These are phyloP conservation scores for Tolypeutes matacus DNA, from an alignment of 2,797 vertebrate genomes.

Conservation along the genomic window DNA sequence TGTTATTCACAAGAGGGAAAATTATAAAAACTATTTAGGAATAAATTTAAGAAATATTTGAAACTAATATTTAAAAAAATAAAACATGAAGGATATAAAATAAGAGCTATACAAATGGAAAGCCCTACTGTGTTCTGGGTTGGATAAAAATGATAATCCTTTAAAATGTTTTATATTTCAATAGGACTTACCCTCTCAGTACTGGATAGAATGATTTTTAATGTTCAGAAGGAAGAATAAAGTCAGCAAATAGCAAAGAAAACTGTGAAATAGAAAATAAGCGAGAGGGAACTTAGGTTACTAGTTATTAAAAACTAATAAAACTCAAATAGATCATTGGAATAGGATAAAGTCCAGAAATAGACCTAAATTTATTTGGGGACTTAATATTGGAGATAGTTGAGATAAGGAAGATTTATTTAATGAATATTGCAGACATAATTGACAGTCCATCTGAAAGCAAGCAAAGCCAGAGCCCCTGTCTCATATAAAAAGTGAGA, in stretches of 20 bases:
- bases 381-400: background rate
- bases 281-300: background rate
- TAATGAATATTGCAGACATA: background rate
- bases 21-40: background rate
- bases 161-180: background rate
- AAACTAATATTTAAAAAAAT: background rate
- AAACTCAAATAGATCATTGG: background rate
- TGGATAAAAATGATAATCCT: background rate
- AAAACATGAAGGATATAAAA: slow-evolving; percentile 3
- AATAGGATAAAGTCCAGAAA: background rate
- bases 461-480: slow-evolving; percentile 11
- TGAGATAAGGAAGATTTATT: slow-evolving; percentile 3
- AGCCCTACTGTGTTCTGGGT: background rate
- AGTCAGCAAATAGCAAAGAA: slow-evolving; percentile 26
- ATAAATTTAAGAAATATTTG: slow-evolving; percentile 60
- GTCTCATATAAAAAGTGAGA: background rate
- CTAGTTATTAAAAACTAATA: slow-evolving; percentile 4
- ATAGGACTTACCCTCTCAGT: background rate
- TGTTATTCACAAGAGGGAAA: background rate
- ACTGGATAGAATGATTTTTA: slow-evolving; percentile 1
- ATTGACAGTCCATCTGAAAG: background rate
- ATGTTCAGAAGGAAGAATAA: slow-evolving; percentile 47
- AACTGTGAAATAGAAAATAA: slow-evolving; percentile 28
- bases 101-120: slow-evolving; percentile 23
- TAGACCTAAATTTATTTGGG: background rate